A percentile compares a stretch with the other conserved stretches of the same genome.
Conservation (phyloP, 2,113 vertebrate genomes). For the Rhinogobius similis region DNA sequence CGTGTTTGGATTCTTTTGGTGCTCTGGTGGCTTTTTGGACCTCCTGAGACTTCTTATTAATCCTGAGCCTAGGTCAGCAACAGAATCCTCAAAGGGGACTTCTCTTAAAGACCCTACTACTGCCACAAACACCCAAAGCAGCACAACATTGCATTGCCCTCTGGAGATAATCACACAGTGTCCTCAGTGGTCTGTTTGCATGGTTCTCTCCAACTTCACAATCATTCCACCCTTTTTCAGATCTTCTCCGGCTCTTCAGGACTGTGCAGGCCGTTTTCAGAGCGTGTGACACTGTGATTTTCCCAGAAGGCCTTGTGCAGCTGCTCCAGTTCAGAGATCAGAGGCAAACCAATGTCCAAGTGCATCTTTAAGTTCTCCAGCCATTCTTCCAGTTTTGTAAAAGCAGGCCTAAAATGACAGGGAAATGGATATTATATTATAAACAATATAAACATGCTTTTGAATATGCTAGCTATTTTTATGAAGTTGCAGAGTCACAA, state of each 20-base stretch:
- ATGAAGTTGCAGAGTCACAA: not conserved
- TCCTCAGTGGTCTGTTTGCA: not conserved
- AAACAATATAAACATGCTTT: not conserved
- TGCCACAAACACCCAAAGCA: constrained; percentile 8
- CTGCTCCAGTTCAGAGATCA: constrained; percentile 88
- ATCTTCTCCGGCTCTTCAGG: constrained; percentile 79
- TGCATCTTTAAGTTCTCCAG: constrained; percentile 92
- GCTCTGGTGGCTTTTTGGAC: constrained; percentile 52
- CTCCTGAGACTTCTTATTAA: constrained; percentile 54
- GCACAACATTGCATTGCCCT: constrained; percentile 1
- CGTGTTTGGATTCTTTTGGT: constrained; percentile 44
- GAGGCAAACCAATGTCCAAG: constrained; percentile 85
- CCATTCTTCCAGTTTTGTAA: constrained; percentile 92
- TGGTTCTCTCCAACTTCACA: constrained; percentile 14
- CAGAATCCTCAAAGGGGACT: constrained; percentile 38
- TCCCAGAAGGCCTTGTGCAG: constrained; percentile 87
- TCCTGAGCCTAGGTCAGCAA: constrained; percentile 29
- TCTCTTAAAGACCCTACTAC: constrained; percentile 1
- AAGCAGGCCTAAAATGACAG: constrained; percentile 81
- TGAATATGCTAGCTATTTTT: not conserved
- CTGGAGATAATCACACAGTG: not conserved
- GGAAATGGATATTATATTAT: not conserved
- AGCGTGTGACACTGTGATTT: constrained; percentile 68
- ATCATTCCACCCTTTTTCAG: not conserved
- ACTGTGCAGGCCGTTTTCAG: constrained; percentile 80